Percentiles rank a stretch among this genome's conserved stretches.
Evolutionary conservation across 2,797 vertebrate species (phyloP).

Genomic region (Eospalax fontanierii): DNA sequence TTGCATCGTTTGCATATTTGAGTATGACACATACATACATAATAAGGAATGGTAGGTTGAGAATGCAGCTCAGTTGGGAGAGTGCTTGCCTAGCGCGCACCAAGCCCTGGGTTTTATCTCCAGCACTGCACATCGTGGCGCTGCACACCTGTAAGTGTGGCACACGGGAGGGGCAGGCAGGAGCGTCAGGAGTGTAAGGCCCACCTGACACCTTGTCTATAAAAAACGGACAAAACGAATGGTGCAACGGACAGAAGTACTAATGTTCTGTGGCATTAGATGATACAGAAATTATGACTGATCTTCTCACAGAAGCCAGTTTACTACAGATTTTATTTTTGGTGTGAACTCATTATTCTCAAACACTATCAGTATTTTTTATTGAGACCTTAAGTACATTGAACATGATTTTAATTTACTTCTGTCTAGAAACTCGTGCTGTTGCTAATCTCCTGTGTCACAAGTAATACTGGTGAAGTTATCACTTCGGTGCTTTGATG

Average conservation of each 20-base stretch:
- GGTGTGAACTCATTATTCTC: slow-evolving; percentile 64
- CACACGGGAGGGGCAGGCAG: too few species aligned
- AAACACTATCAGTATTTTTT: slow-evolving; percentile 66
- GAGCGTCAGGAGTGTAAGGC: background rate
- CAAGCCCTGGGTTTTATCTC: background rate
- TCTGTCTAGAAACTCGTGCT: slow-evolving; percentile 59
- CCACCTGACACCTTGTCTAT: background rate
- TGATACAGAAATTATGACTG: slow-evolving; percentile 45
- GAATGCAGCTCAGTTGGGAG: background rate
- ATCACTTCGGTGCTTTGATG: slow-evolving; percentile 30
- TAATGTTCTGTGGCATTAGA: slow-evolving; percentile 22
- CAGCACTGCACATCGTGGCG: background rate
- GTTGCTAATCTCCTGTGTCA: slow-evolving; percentile 55
- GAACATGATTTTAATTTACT: slow-evolving; percentile 69
- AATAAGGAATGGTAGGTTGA: background rate
- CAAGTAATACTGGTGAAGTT: slow-evolving; percentile 28
- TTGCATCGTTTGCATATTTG: background rate
- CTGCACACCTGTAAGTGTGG: too few species aligned
- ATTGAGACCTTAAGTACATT: slow-evolving; percentile 71
- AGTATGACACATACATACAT: background rate
- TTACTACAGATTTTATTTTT: slow-evolving; percentile 61
- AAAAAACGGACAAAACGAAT: background rate
- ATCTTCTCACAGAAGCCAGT: slow-evolving; percentile 14
- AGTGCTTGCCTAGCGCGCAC: too few species aligned
- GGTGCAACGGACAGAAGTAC: background rate